phyloP scores from a whole-genome alignment of 2,797 vertebrate genomes.

The Poecilia picta region DNA sequence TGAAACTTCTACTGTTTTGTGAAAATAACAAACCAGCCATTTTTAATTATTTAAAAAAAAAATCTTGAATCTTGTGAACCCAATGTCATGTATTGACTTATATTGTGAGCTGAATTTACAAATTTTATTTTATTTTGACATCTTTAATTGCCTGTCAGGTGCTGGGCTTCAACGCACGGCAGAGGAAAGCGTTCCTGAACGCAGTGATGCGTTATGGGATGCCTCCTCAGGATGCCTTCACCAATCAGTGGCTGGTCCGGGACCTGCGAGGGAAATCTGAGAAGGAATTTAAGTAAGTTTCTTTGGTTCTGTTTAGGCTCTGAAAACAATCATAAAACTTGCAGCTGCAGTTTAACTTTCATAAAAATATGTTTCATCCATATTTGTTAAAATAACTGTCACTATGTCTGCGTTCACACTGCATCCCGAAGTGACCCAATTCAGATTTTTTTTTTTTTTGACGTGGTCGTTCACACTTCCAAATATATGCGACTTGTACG shows the following conservation, averaged over 20 bases:
- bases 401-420: no score
- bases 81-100: not conserved
- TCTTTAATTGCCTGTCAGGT: slow-evolving; percentile 78
- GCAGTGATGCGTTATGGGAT: slow-evolving; percentile 99
- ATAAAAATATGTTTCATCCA: no score
- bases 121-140: not conserved
- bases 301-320: not conserved
- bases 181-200: slow-evolving; percentile 97
- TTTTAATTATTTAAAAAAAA: not conserved
- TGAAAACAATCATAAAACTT: not conserved
- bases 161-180: slow-evolving; percentile 95
- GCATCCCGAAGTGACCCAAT: no score
- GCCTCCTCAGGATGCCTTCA: slow-evolving; percentile 98
- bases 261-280: slow-evolving; percentile 97
- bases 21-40: not conserved
- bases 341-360: no score
- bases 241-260: slow-evolving; percentile 97
- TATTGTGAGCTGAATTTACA: not conserved
- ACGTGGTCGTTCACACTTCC: no score
- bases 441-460: no score
- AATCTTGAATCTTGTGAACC: not conserved
- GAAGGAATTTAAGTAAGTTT: slow-evolving; percentile 95
- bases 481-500: no score
- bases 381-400: no score
- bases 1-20: not conserved